These are phyloP conservation scores for Drosophila pandora DNA, from an alignment of 1,140 invertebrate species.

Conservation along the genomic window DNA sequence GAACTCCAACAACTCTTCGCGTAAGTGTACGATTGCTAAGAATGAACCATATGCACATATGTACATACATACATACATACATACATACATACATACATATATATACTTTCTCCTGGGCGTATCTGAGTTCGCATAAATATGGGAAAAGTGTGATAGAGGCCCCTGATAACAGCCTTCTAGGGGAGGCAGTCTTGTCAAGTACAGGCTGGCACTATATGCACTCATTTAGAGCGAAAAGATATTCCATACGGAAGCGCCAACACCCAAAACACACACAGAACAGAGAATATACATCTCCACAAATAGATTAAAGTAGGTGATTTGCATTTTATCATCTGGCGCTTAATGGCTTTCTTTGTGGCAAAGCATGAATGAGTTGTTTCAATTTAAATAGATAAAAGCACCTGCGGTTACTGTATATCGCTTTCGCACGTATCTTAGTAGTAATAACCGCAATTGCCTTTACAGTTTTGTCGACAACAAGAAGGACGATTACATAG, in stretches of 20 bases:
- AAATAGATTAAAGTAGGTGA: conserved; percentile 17
- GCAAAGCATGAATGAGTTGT: background rate
- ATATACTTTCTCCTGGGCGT: background rate
- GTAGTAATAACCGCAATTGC: conserved; percentile 29
- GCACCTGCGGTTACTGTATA: conserved; percentile 3
- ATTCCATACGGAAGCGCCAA: background rate
- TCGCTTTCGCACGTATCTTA: conserved; percentile 25
- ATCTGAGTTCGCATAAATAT: background rate
- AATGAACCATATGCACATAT: conserved; percentile 2
- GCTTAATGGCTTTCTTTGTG: conserved; percentile 16
- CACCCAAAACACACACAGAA: background rate
- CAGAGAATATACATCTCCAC: conserved; percentile 22
- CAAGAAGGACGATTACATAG: conserved; percentile 87
- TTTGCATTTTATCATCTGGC: conserved; percentile 27
- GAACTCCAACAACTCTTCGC: conserved; percentile 63
- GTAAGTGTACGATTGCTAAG: conserved; percentile 44
- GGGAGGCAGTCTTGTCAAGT: background rate
- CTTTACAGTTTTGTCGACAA: conserved; percentile 66
- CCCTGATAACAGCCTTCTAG: background rate
- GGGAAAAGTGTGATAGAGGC: background rate
- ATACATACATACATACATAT: conserved; percentile 1
- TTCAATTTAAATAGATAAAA: conserved; percentile 1
- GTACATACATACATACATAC: conserved; percentile 1
- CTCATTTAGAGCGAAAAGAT: background rate
- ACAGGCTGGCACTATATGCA: background rate